Evolutionary conservation across 2,113 vertebrate species (phyloP), one percentile per base, ranked within the genome.

Genomic region (Bombycilla garrulus): DNA sequence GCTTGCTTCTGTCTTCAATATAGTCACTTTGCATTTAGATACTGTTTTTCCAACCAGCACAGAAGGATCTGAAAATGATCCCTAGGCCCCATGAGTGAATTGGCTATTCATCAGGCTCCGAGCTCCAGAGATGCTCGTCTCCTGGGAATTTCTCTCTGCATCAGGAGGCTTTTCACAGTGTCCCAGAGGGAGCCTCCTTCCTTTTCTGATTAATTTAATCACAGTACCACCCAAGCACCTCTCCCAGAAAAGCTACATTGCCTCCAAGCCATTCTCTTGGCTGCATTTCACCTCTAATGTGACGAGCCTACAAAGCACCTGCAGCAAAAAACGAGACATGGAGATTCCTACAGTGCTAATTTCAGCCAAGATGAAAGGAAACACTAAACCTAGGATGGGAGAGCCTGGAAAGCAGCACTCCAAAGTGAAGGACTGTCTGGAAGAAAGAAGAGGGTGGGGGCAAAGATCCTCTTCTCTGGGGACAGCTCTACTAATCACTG

Each of bases 281-380:
- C n/a, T 6, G 6, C 36, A 38, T 76, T 90, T 86, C 79, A 92
- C 25, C 62, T 90, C 51, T 42, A n/a, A n/a, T 44, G 23, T 5
- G 2, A 60, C 0, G 0, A 73, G 29, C 28, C 42, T 78, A 23
- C 31, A 45, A 2, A 70, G 65, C 44, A 91, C 44, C 57, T 31
- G 57, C 47, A 91, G 62, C 26, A 87, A 87, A 86, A 78, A 29
- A 5, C 0, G 0, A 86, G 62, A 69, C 2, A 0, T 6, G 21
- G 56, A 88, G 58, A 77, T 47, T 84, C 80, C 53, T 61, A 2
- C 11, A 17, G 66, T 33, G 23, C n/a, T 79, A 45, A 70, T 47
- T 83, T 70, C 19, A 88, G 70, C 38, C 67, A 88, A 62, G 35
- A 77, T 42, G 24, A 94, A 87, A 91, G 60, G 18, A 69, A 57